Base-by-base conservation (phyloP, 2,113 vertebrate species). In the Brachirus orientalis region DNA sequence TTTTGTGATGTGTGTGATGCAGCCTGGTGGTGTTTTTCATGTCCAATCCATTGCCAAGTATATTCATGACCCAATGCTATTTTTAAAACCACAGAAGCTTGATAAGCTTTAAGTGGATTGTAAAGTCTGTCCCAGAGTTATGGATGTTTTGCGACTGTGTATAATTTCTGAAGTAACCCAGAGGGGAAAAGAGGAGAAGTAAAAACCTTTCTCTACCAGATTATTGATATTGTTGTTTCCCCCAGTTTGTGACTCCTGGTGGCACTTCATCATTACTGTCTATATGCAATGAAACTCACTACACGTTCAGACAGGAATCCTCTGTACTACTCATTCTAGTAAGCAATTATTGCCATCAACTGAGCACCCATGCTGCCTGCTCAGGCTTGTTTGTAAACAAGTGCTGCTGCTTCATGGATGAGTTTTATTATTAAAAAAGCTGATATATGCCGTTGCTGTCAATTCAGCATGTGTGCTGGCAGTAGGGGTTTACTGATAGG, bases 231-330 rank as follows among this genome's bases (percentile, higher is more conserved):
- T 8, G 14, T 10, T 8, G 13, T 59, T 16, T 14, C 44, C 46
- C 1, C 1, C 17, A 9, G 18, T 50, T 51, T 63, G 13, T 53
- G 9, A 43, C 20, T 44, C 16, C 19, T 16, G 10, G 4, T 55
- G 18, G 11, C 45, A 28, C 63, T 63, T 17, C 14, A 54, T 46
- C n/a, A 64, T 47, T 19, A 28, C 46, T 20, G 47, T 55, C 55
- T 48, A 11, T 13, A 37, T 51, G 7, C 44, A 35, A 41, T 53
- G 51, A 57, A 68, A 46, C 28, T 46, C 20, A 45, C 37, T 45
- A 33, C 56, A 72, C 45, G 56, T 57, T 72, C 20, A 53, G 68
- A 68, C 35, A 52, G 7, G 6, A 52, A 52, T 19, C 7, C 19
- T 14, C 3, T 47, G 36, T 41, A 9, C 28, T 44, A 38, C 35